These are phyloP conservation scores for Sphaeridia pumilis DNA, from an alignment of 2,888 invertebrate genomes.

Conservation along the genomic window DNA sequence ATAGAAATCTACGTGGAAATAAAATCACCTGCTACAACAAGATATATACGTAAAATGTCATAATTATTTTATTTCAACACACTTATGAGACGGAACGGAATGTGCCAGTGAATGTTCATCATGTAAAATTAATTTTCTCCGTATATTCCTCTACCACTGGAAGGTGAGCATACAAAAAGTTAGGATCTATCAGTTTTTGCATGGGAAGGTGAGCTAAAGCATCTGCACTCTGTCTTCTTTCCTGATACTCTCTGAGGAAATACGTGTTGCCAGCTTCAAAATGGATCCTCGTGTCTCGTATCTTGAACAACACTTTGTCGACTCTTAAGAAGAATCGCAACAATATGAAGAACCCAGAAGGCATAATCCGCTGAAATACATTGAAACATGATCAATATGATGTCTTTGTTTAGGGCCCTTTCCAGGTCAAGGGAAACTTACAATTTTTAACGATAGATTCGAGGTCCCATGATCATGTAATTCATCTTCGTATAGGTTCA, in stretches of 20 bases:
- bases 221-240: constrained; percentile 43
- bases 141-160: constrained; percentile 22
- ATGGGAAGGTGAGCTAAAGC: constrained; percentile 24
- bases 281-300: constrained; percentile 79
- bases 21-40: too few relatives aligned
- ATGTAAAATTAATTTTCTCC: constrained; percentile 21
- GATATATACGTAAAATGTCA: too few relatives aligned
- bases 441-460: constrained; percentile 81
- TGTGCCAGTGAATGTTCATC: background rate
- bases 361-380: constrained; percentile 80
- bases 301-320: constrained; percentile 76
- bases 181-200: constrained; percentile 26
- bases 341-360: constrained; percentile 78
- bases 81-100: background rate
- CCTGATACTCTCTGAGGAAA: constrained; percentile 69
- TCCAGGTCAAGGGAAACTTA: constrained; percentile 44
- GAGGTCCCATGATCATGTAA: constrained; percentile 95
- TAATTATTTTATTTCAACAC: constrained; percentile 1
- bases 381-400: background rate
- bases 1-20: too few relatives aligned
- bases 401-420: background rate
- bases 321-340: constrained; percentile 85
- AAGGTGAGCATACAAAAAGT: constrained; percentile 23
- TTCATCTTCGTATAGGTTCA: constrained; percentile 94
- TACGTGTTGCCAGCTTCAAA: constrained; percentile 64